phyloP scores from a whole-genome alignment of 2,113 vertebrate genomes.

The Oryzias melastigma region DNA sequence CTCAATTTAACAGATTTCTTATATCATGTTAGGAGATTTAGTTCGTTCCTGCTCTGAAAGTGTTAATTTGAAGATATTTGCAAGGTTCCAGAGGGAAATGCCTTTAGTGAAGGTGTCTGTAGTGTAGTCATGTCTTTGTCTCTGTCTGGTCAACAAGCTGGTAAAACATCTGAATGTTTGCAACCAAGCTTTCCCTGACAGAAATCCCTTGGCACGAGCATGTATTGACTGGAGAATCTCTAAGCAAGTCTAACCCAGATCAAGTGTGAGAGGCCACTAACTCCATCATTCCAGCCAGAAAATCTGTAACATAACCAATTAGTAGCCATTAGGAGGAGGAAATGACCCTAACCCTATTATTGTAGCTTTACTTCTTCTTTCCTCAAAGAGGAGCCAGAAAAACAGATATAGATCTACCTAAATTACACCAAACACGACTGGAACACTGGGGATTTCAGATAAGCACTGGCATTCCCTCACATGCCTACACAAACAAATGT shows the following conservation, averaged over 20 bases:
- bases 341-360: constrained; percentile 51
- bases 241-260: constrained; percentile 32
- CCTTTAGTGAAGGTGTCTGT: constrained; percentile 10
- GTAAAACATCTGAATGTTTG: constrained; percentile 16
- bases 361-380: constrained; percentile 44
- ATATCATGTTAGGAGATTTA: neutral
- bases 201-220: constrained; percentile 21
- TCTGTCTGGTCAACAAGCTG: constrained; percentile 11
- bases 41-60: neutral
- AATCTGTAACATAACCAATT: constrained; percentile 60
- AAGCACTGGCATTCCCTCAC: constrained; percentile 31
- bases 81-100: neutral
- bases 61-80: constrained; percentile 5
- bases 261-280: constrained; percentile 32
- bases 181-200: constrained; percentile 8
- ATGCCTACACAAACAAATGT: constrained; percentile 9
- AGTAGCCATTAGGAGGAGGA: constrained; percentile 56
- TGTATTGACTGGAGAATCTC: constrained; percentile 43
- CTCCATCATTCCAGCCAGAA: constrained; percentile 60
- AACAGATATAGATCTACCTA: constrained; percentile 52
- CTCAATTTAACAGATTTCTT: no score
- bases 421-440: constrained; percentile 37
- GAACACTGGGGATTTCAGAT: constrained; percentile 43
- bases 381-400: constrained; percentile 22
- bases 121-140: constrained; percentile 4